phyloP scores from a whole-genome alignment of 2,797 vertebrate genomes.

The Rhinogobio ventralis region DNA sequence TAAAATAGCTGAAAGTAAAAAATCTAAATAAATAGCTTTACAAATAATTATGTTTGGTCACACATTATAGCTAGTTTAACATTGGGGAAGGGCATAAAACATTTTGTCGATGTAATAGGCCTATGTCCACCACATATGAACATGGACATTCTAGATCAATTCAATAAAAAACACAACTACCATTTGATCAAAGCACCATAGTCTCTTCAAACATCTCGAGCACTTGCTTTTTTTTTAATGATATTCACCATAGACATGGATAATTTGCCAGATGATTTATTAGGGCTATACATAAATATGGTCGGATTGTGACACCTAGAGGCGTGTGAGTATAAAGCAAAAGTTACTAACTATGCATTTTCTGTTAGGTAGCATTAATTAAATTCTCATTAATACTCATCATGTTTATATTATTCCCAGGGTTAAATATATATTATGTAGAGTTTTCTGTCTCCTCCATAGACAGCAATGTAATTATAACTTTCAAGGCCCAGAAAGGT shows the following conservation, averaged over 20 bases:
- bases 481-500: too few relatives aligned
- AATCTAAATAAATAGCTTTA: background rate
- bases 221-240: too few relatives aligned
- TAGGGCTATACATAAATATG: background rate
- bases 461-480: too few relatives aligned
- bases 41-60: background rate
- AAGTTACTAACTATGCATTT: background rate
- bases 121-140: background rate
- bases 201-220: background rate
- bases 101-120: background rate
- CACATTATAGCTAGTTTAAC: background rate
- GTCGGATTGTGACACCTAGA: conserved; percentile 14
- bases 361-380: background rate
- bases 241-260: background rate
- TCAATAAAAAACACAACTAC: background rate
- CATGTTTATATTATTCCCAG: background rate
- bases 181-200: too few relatives aligned
- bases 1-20: background rate
- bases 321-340: background rate
- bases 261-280: background rate
- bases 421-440: background rate
- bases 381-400: background rate
- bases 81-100: background rate
- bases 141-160: background rate
- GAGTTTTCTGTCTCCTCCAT: background rate